A percentile compares a stretch with the other conserved stretches of the same genome.
Evolutionary conservation across 2,888 invertebrate species (phyloP).

Genomic region (Drosophila birchii): DNA sequence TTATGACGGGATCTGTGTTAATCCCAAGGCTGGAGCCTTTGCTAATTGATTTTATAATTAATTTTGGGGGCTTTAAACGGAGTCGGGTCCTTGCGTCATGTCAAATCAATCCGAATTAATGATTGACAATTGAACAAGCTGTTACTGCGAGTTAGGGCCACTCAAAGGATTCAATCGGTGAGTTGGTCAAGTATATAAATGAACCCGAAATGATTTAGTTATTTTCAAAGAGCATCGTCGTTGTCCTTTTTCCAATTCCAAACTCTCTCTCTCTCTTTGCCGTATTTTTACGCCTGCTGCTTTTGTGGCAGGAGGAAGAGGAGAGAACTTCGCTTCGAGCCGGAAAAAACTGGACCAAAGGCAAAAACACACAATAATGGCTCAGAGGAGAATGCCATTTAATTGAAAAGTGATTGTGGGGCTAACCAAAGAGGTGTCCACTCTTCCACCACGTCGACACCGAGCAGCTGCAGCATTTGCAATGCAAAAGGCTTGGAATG

Average conservation of each 20-base stretch:
- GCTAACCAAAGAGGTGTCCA: slow-evolving; percentile 10
- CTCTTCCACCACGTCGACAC: background rate
- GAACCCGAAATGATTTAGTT: slow-evolving; percentile 32
- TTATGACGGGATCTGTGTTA: slow-evolving; percentile 76
- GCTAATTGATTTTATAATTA: slow-evolving; percentile 75
- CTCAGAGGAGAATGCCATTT: slow-evolving; percentile 53
- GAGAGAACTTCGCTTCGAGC: slow-evolving; percentile 17
- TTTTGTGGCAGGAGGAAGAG: slow-evolving; percentile 13
- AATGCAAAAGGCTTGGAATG: slow-evolving; percentile 50
- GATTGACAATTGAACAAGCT: slow-evolving; percentile 45
- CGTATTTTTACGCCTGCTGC: slow-evolving; percentile 21
- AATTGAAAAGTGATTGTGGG: slow-evolving; percentile 74
- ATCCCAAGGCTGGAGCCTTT: slow-evolving; percentile 56
- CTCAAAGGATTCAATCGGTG: slow-evolving; percentile 17
- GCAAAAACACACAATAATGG: slow-evolving; percentile 38
- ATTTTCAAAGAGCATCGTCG: slow-evolving; percentile 20
- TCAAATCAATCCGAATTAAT: slow-evolving; percentile 45
- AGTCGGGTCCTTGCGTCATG: slow-evolving; percentile 24
- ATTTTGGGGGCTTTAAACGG: slow-evolving; percentile 59
- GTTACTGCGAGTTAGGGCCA: slow-evolving; percentile 1
- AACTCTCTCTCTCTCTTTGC: background rate
- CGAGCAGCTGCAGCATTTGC: slow-evolving; percentile 39
- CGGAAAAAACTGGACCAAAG: slow-evolving; percentile 3
- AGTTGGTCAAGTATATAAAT: slow-evolving; percentile 29
- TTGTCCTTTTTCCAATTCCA: background rate